Conservation (phyloP, 2,888 invertebrate species). For the Acanthosepion lycidas region DNA sequence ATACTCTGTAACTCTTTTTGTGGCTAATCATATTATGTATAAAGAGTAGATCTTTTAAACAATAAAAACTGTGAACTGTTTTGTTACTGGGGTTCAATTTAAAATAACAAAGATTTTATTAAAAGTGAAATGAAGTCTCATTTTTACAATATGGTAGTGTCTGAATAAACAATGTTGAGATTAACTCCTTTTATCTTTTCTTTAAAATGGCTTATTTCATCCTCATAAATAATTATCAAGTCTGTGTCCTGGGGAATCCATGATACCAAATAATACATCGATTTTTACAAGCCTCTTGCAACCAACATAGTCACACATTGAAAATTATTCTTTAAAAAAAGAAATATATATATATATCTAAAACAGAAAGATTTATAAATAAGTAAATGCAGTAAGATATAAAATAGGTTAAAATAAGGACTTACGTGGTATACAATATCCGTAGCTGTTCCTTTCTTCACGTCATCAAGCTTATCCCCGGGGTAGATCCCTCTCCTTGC, state of each 20-base stretch:
- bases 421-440: conserved; percentile 22
- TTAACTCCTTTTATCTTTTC: neutral
- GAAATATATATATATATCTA: neutral
- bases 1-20: no score
- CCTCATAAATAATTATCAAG: neutral
- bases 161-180: neutral
- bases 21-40: no score
- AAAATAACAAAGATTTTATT: neutral
- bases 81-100: neutral
- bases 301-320: neutral
- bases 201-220: neutral
- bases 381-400: neutral
- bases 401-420: neutral
- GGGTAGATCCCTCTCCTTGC: conserved; percentile 33
- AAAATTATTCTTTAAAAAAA: neutral
- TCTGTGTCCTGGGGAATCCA: neutral
- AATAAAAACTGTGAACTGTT: no score
- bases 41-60: no score
- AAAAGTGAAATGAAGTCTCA: neutral
- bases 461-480: neutral
- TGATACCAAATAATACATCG: neutral
- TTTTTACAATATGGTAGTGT: neutral
- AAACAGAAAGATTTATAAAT: neutral
- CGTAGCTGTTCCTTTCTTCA: neutral
- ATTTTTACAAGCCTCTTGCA: neutral